Evolutionary conservation across 1,140 invertebrate genomes (phyloP), one percentile per base, ranked within the genome.

Genomic region (Lasioglossum albipes): DNA sequence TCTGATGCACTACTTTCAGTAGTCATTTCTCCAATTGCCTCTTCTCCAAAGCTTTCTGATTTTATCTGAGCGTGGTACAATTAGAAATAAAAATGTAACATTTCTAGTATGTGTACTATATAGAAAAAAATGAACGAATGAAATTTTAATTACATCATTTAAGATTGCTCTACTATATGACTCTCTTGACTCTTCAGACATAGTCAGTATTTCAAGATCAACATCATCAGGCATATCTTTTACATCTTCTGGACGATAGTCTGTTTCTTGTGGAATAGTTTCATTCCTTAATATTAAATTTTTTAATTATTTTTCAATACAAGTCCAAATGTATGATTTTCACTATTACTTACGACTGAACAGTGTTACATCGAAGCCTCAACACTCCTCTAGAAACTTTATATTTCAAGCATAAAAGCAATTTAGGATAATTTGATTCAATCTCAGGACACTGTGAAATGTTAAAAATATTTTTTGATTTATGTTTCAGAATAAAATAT

Each of bases 161-260:
- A 65, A 70, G 13, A 57, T 9, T 64, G 16, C 12, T 27, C 27
- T 27, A 52, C 18, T 66, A 16, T 3, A 42, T 9, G 3, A 45
- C 9, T 2, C 6, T 31, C 42, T 49, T 52, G 45, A 69, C 0
- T 73, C 0, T 70, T 22, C 13, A 20, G 68, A 75, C 10, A 18
- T 9, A 20, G 52, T 59, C 7, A n/a, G 27, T 64, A 41, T 13
- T 9, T 79, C 41, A 2, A 83, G 20, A 41, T 88, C 52, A 68
- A 87, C 65, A 57, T 69, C 65, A 7, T 73, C 67, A 7, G 84
- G 77, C 31, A 86, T 65, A 45, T 86, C 86, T 36, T 83, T 75
- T 67, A 86, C 81, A 74, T 89, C 78, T 64, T 81, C 83, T 36
- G 31, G 31, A 6, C 2, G 4, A 69, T 79, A 86, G 70, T 75